A percentile compares a stretch with the other conserved stretches of the same genome.
Conservation (phyloP, 2,888 invertebrate species). For the Spodoptera littoralis region DNA sequence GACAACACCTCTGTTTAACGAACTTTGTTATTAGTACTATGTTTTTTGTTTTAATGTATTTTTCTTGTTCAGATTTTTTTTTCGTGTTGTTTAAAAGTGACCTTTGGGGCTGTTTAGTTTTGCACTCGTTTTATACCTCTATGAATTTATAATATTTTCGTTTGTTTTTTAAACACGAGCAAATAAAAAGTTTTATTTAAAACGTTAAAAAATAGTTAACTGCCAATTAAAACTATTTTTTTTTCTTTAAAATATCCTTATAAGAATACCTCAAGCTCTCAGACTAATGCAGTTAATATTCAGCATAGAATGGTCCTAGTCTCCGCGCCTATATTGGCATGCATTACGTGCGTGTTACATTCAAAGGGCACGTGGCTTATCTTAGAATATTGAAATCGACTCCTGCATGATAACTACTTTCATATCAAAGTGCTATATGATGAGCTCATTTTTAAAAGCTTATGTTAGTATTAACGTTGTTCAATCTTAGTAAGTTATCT, state of each 20-base stretch:
- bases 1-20: constrained; percentile 57
- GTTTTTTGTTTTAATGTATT: constrained; percentile 59
- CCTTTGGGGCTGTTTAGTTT: constrained; percentile 40
- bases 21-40: constrained; percentile 61
- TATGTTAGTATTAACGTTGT: too few relatives aligned
- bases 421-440: too few relatives aligned
- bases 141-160: constrained; percentile 23
- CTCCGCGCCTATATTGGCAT: constrained; percentile 16
- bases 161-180: not conserved
- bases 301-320: not conserved
- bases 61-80: constrained; percentile 54
- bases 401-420: not conserved
- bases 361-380: constrained; percentile 13
- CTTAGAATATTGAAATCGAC: constrained; percentile 20
- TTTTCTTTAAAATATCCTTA: too few relatives aligned
- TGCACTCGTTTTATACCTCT: constrained; percentile 21
- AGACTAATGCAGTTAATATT: constrained; percentile 21
- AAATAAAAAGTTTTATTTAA: too few relatives aligned
- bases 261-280: too few relatives aligned
- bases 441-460: too few relatives aligned
- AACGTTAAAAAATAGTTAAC: too few relatives aligned
- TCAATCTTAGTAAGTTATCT: too few relatives aligned
- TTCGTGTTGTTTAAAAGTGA: constrained; percentile 39
- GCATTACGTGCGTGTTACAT: constrained; percentile 10
- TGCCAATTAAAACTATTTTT: too few relatives aligned